Base-by-base conservation (phyloP, 2,888 invertebrate genomes). In the Ophioninae sp. region DNA sequence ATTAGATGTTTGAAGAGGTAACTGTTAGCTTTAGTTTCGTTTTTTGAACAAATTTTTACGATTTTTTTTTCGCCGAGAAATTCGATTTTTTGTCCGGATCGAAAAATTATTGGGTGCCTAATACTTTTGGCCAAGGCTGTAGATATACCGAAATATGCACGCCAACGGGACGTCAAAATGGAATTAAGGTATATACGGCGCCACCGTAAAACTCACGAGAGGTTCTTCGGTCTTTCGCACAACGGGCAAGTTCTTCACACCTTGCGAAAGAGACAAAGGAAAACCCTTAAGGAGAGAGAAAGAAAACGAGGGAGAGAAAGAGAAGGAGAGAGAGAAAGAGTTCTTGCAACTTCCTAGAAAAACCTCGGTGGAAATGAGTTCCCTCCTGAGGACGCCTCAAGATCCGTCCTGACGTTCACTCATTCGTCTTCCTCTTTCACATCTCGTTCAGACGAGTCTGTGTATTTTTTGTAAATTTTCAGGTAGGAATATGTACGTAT, bases 151-250 rank as follows among this genome's bases (percentile, higher is more conserved):
- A 80, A 82, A 84, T 74, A 73, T 73, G 79, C 78, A 77, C 17
- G 82, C 58, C 82, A 82, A 84, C 82, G 81, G 79, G 81, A 84
- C 75, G 84, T 84, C 84, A 76, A 79, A 81, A 84, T 84, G 81
- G 79, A 81, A 84, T 84, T 84, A 84, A 75, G 81, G 81, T 81
- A 72, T 79, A 72, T 61, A 83, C 75, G 83, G 78, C 81, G 78
- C 75, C 56, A 72, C 72, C 73, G 72, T 72, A 76, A 84, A 84
- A 75, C 84, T 81, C 79, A 30, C 44, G 73, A 6, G 71, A 59
- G 67, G 71, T 59, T 75, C 72, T 61, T 79, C 77, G 41, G 39
- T 69, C 61, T 72, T 72, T 72, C 39, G 41, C 23, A 10, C 37
- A 64, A 41, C 58, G 58, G 39, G 20, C 9, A 30, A 75, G 67